Evolutionary conservation across 2,888 invertebrate species (phyloP), one percentile per base, ranked within the genome.

Genomic region (Liopterus haemorrhoidalis): DNA sequence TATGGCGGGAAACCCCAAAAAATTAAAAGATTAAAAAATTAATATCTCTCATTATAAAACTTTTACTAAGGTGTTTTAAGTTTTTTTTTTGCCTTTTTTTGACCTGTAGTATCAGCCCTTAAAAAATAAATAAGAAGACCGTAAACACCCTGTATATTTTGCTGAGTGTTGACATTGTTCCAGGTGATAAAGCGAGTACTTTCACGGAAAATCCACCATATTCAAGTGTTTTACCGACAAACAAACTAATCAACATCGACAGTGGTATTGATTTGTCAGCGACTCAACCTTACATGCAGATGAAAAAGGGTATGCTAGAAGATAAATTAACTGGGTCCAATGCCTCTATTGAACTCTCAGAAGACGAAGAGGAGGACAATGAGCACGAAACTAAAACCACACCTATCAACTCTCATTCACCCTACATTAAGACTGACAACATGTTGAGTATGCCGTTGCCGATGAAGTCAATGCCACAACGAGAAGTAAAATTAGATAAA

Each of bases 371-470:
- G n/a, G n/a, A n/a, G n/a, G n/a, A n/a, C n/a, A n/a, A n/a, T n/a
- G n/a, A n/a, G n/a, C n/a, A n/a, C n/a, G n/a, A 22, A 22, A 28
- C 11, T 28, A n/a, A 8, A 28, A 12, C 28, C 5, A 28, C n/a
- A 28, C 11, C 28, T n/a, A n/a, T n/a, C n/a, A n/a, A n/a, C n/a
- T n/a, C n/a, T n/a, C n/a, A n/a, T n/a, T n/a, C n/a, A n/a, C 4
- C 25, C 28, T 9, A 44, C 19, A 38, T 44, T 4, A 44, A 44
- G 31, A 37, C 43, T 21, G 43, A 44, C 11, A 31, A 44, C 22
- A 37, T 44, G 6, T 8, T 37, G 22, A 19, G 37, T 14, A 9
- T 37, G 38, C 37, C 37, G 22, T 30, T 31, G 8, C 27, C 16
- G 18, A 14, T 8, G 12, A 39, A n/a, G 18, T 16, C 27, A 16